Percentiles rank a stretch among this genome's conserved stretches.
Evolutionary conservation across 2,888 invertebrate species (phyloP).

Genomic region (Piscicola geometra): DNA sequence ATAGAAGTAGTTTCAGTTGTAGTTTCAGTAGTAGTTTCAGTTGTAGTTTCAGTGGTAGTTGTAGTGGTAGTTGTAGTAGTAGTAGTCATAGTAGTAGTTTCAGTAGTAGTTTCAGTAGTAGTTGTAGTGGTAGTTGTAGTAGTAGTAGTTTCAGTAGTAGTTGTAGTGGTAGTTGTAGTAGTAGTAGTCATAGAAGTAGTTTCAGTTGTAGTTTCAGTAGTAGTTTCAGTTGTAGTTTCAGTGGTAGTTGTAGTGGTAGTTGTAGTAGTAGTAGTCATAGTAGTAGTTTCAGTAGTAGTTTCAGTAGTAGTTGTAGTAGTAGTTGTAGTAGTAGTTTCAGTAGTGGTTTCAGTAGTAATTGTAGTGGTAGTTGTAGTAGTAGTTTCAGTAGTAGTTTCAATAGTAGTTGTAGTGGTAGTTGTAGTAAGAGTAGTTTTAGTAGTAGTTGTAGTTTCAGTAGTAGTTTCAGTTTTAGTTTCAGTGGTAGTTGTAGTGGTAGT

Average conservation of each 20-base stretch:
- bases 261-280: slow-evolving; percentile 31
- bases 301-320: slow-evolving; percentile 27
- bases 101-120: slow-evolving; percentile 36
- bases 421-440: neutral
- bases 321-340: slow-evolving; percentile 36
- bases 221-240: no score
- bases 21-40: neutral
- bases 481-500: slow-evolving; percentile 1
- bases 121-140: slow-evolving; percentile 34
- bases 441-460: slow-evolving; percentile 2
- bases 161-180: neutral
- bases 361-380: slow-evolving; percentile 25
- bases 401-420: neutral
- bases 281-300: slow-evolving; percentile 34
- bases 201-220: no score
- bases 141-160: slow-evolving; percentile 27
- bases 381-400: slow-evolving; percentile 41
- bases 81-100: slow-evolving; percentile 37
- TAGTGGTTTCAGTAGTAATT: slow-evolving; percentile 36
- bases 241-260: slow-evolving; percentile 30
- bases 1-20: neutral
- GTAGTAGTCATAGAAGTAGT: no score
- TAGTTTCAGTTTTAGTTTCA: neutral
- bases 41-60: slow-evolving; percentile 19
- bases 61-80: slow-evolving; percentile 37